Base-by-base conservation (phyloP, 2,797 vertebrate genomes). In the Clarias pachynema region DNA sequence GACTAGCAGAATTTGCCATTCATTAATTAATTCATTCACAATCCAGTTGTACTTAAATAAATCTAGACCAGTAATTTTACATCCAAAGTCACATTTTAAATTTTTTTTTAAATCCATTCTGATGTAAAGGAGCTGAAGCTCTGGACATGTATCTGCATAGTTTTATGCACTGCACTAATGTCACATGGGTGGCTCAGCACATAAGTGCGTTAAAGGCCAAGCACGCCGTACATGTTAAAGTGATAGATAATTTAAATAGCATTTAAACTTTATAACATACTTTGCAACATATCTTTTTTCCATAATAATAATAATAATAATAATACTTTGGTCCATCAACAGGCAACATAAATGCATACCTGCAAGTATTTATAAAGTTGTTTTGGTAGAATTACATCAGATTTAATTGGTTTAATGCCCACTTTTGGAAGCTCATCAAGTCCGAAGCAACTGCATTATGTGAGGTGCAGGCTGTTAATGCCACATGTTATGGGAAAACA, bases 401-500 rank as follows among this genome's bases (percentile, higher is more conserved):
- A 44, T 78, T 72, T 62, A 70, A 70, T 83, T 49, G 3, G 66
- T 86, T 63, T 63, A 70, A 75, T 83, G 57, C 34, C 40, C 24
- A 70, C 20, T 34, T 34, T 60, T n/a, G 9, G 31, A 70, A 83
- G 70, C 65, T 26, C 16, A 53, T 77, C 18, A 72, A 57, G 78
- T 81, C 44, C 4, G 18, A 62, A 69, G 44, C 63, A 82, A 57
- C 59, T 68, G 69, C 44, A 57, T n/a, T 60, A 77, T 85, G 31
- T 88, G 75, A 86, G 60, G 24, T 18, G 59, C 78, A 80, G 12
- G 82, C 60, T 87, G 78, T 60, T 26, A 75, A 79, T 56, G 15
- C 53, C 85, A 72, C 81, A 81, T 86, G 80, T 86, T 66, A 81
- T 78, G 85, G 72, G 57, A 79, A 62, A 89, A 81, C 81, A 56